phyloP scores from a whole-genome alignment of 2,113 vertebrate species.

The Dipodomys spectabilis region DNA sequence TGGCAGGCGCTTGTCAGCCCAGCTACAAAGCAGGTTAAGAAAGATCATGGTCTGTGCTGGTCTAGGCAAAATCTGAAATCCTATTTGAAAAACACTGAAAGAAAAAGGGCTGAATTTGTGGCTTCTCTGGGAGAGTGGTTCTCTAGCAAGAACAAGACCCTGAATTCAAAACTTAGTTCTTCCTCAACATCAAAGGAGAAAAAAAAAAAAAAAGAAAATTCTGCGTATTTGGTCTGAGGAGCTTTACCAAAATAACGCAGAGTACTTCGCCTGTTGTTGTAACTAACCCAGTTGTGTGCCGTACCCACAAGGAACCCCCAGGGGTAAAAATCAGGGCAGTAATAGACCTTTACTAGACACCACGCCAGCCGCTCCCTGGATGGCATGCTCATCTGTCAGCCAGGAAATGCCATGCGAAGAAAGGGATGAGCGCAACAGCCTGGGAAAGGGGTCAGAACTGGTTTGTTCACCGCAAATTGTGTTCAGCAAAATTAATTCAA shows the following conservation, averaged over 20 bases:
- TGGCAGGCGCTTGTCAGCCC: no score
- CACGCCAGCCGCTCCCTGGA: slow-evolving; percentile 28
- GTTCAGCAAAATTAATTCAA: slow-evolving; percentile 4
- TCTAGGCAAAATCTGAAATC: no score
- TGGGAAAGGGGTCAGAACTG: slow-evolving; percentile 25
- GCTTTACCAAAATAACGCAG: background rate
- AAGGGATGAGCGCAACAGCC: background rate
- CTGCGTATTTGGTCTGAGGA: background rate
- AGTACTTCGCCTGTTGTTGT: slow-evolving; percentile 46
- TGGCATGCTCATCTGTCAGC: slow-evolving; percentile 43
- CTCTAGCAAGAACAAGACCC: no score
- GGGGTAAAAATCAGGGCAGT: background rate
- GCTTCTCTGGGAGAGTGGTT: no score
- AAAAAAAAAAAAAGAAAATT: background rate
- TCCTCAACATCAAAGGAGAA: background rate
- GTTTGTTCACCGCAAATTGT: background rate
- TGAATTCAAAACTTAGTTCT: no score
- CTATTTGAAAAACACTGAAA: no score
- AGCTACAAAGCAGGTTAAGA: no score
- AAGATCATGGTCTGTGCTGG: no score
- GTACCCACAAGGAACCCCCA: slow-evolving; percentile 45
- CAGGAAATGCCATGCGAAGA: slow-evolving; percentile 52
- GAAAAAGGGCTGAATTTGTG: no score
- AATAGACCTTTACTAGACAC: slow-evolving; percentile 35
- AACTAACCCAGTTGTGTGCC: slow-evolving; percentile 60